phyloP scores from a whole-genome alignment of 2,888 invertebrate genomes.

The Cephus runcator region DNA sequence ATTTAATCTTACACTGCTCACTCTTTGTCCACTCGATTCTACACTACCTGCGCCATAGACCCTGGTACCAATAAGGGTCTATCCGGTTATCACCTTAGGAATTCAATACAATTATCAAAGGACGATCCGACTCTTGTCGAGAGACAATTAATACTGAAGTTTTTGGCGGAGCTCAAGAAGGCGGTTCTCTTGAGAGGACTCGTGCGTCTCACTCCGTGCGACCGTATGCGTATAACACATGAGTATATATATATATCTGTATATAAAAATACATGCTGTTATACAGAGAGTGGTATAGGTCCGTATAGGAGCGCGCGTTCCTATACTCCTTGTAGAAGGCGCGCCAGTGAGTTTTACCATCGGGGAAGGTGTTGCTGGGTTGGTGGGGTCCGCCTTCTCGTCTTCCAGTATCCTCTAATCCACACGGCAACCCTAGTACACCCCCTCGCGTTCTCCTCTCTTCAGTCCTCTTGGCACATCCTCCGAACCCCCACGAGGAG shows the following conservation, averaged over 20 bases:
- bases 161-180: slow-evolving; percentile 58
- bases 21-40: not conserved
- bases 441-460: slow-evolving; percentile 31
- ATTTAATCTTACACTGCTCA: not conserved
- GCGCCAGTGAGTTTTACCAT: slow-evolving; percentile 23
- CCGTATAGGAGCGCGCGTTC: slow-evolving; percentile 1
- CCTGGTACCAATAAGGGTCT: not conserved
- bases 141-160: slow-evolving; percentile 66
- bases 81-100: not conserved
- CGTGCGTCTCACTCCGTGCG: slow-evolving; percentile 20
- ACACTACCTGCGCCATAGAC: not conserved
- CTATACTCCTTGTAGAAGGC: not conserved
- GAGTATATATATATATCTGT: not conserved
- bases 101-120: slow-evolving; percentile 7
- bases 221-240: slow-evolving; percentile 5
- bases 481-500: slow-evolving; percentile 22
- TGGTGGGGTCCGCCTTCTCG: slow-evolving; percentile 56
- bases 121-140: slow-evolving; percentile 56
- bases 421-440: slow-evolving; percentile 47
- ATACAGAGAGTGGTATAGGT: slow-evolving; percentile 5
- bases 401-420: slow-evolving; percentile 49
- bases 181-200: slow-evolving; percentile 49
- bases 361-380: slow-evolving; percentile 49
- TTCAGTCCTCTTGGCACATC: slow-evolving; percentile 19
- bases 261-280: slow-evolving; percentile 5